A percentile compares a stretch with the other conserved stretches of the same genome.
Conservation (phyloP, 1,140 invertebrate genomes). For the Trypoxylus dichotomus region DNA sequence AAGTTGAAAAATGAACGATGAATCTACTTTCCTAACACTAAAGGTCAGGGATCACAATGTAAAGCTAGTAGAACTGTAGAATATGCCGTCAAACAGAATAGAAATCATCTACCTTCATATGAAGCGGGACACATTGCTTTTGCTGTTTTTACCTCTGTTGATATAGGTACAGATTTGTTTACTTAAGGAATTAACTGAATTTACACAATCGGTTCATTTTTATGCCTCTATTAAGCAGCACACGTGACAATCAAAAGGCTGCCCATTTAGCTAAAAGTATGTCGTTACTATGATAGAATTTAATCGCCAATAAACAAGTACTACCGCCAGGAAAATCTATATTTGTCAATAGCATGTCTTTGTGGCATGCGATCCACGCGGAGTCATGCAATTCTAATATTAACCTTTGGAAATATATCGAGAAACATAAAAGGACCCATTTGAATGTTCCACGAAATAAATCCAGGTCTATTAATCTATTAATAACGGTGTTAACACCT, state of each 20-base stretch:
- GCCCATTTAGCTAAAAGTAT: not conserved
- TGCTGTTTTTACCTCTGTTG: too few relatives aligned
- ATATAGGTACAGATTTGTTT: too few relatives aligned
- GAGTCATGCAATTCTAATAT: not conserved
- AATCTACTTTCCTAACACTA: too few relatives aligned
- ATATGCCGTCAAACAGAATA: too few relatives aligned
- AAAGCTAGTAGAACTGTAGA: too few relatives aligned
- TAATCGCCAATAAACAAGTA: not conserved
- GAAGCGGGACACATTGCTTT: too few relatives aligned
- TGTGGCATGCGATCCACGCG: not conserved
- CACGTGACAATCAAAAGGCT: not conserved
- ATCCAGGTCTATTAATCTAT: not conserved
- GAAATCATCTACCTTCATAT: too few relatives aligned
- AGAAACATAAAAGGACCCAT: not conserved
- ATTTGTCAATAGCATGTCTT: not conserved
- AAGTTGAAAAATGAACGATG: too few relatives aligned
- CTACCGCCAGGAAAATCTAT: not conserved
- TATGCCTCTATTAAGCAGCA: not conserved
- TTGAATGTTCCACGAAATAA: not conserved
- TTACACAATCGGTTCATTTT: not conserved
- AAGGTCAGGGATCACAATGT: too few relatives aligned
- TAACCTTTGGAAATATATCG: not conserved
- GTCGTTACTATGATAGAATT: conserved; percentile 2
- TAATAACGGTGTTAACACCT: not conserved
- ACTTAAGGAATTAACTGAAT: not conserved